A percentile compares a stretch with the other conserved stretches of the same genome.
Conservation (phyloP, 2,797 vertebrate genomes). For the Poecilia picta region DNA sequence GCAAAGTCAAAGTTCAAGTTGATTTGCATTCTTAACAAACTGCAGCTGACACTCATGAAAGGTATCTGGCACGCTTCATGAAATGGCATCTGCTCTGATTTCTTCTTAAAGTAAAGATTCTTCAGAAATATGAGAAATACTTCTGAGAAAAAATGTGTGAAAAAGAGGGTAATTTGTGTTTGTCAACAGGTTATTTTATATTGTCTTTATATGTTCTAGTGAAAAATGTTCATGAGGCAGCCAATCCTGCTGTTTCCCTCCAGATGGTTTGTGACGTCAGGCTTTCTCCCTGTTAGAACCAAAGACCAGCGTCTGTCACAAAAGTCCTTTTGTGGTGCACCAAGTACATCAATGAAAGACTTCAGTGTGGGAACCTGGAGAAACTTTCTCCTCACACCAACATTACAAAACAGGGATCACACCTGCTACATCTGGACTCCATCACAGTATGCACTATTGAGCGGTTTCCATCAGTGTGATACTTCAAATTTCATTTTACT, state of each 20-base stretch:
- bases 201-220: background rate
- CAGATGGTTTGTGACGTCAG: slow-evolving; percentile 58
- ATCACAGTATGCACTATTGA: background rate
- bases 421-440: slow-evolving; percentile 3
- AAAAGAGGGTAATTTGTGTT: background rate
- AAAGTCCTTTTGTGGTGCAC: slow-evolving; percentile 56
- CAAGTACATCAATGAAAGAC: slow-evolving; percentile 33
- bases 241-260: slow-evolving; percentile 31
- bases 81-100: background rate
- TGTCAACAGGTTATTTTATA: background rate
- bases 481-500: background rate
- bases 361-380: slow-evolving; percentile 63
- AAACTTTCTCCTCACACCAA: slow-evolving; percentile 13
- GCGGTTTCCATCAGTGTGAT: background rate
- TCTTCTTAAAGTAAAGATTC: background rate
- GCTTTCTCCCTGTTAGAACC: slow-evolving; percentile 34
- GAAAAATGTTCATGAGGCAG: background rate
- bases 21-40: background rate
- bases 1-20: background rate
- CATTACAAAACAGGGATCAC: background rate
- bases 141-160: background rate
- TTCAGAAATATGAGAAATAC: background rate
- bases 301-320: slow-evolving; percentile 38
- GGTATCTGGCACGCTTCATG: background rate
- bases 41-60: background rate